Percentiles rank a stretch among this genome's conserved stretches.
Evolutionary conservation across 2,113 vertebrate species (phyloP).

Genomic region (Macquaria australasica): DNA sequence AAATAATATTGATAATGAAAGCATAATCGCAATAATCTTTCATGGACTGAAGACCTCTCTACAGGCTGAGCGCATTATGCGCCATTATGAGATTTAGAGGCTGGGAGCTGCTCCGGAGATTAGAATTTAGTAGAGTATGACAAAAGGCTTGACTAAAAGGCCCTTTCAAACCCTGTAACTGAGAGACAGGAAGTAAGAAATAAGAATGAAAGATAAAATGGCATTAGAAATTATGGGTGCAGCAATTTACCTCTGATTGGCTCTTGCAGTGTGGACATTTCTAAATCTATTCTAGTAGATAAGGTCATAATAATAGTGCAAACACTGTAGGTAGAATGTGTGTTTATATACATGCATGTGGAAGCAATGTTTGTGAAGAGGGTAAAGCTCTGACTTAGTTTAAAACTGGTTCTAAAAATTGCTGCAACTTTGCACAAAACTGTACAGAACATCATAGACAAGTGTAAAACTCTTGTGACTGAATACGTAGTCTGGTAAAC

Average conservation of each 20-base stretch:
- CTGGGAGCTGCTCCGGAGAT: slow-evolving; percentile 47
- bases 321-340: background rate
- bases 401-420: background rate
- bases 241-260: slow-evolving; percentile 12
- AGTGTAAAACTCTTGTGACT: slow-evolving; percentile 18
- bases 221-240: background rate
- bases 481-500: slow-evolving; percentile 40
- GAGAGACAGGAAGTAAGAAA: slow-evolving; percentile 37
- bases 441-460: background rate
- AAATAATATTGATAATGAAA: slow-evolving; percentile 74
- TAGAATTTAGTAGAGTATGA: slow-evolving; percentile 49
- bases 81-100: slow-evolving; percentile 70
- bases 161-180: slow-evolving; percentile 46
- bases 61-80: slow-evolving; percentile 45
- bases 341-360: background rate
- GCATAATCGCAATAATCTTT: slow-evolving; percentile 63
- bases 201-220: slow-evolving; percentile 3
- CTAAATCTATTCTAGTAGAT: background rate
- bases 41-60: slow-evolving; percentile 38
- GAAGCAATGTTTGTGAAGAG: background rate
- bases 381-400: background rate
- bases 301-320: background rate
- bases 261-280: background rate
- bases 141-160: slow-evolving; percentile 44
- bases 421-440: background rate